Conservation (phyloP, 2,888 invertebrate genomes). For the Microdon myrmicae region DNA sequence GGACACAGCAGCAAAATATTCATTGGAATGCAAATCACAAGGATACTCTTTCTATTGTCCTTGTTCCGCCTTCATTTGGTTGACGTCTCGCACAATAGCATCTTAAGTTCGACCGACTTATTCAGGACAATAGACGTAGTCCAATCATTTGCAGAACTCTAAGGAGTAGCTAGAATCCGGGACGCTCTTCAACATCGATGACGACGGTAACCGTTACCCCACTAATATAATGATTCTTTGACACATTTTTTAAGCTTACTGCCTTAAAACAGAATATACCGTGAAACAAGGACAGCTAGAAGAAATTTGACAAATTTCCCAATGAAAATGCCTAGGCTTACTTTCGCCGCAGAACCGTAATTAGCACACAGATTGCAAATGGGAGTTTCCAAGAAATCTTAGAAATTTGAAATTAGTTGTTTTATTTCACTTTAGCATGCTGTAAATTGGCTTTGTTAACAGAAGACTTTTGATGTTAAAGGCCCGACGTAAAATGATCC, state of each 20-base stretch:
- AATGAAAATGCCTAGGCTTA: constrained; percentile 22
- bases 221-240: constrained; percentile 47
- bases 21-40: constrained; percentile 65
- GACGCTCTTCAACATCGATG: too few relatives aligned
- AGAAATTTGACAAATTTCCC: constrained; percentile 31
- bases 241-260: constrained; percentile 43
- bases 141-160: too few relatives aligned
- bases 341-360: constrained; percentile 29
- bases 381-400: background rate
- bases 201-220: constrained; percentile 27
- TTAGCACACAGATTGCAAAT: constrained; percentile 23
- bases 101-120: constrained; percentile 29
- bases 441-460: background rate
- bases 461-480: constrained; percentile 13
- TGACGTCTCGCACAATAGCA: constrained; percentile 26
- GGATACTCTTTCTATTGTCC: constrained; percentile 57
- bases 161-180: too few relatives aligned
- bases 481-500: constrained; percentile 1
- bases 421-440: constrained; percentile 27
- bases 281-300: constrained; percentile 1
- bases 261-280: background rate
- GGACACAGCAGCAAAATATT: constrained; percentile 56
- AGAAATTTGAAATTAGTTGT: constrained; percentile 31
- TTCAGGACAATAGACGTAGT: constrained; percentile 31
- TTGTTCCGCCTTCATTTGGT: constrained; percentile 4